These are phyloP conservation scores for Dynastes tityus DNA, from an alignment of 2,888 invertebrate species.

Conservation along the genomic window DNA sequence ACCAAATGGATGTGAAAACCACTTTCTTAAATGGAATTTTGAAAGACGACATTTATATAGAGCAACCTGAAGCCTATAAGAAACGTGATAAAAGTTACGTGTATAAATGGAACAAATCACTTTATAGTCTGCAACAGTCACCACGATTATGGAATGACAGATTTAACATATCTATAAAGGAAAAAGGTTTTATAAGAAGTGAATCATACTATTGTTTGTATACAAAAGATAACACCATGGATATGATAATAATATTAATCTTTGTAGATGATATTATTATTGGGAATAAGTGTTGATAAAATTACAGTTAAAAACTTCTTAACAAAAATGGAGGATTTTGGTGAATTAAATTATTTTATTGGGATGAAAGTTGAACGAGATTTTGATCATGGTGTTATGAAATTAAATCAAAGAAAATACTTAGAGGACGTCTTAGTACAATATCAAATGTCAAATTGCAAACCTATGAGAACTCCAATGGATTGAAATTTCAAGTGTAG, in stretches of 20 bases:
- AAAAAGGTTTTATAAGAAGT: no score
- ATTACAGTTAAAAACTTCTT: background rate
- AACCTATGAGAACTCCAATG: no score
- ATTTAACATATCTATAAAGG: no score
- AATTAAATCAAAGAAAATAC: constrained; percentile 23
- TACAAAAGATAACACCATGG: no score
- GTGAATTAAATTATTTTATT: background rate
- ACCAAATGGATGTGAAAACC: constrained; percentile 12
- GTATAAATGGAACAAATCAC: background rate
- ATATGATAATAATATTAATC: constrained; percentile 1
- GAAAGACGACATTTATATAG: background rate
- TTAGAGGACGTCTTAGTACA: no score
- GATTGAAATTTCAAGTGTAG: no score
- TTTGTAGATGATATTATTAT: constrained; percentile 29
- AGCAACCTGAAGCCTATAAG: constrained; percentile 14
- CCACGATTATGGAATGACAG: no score
- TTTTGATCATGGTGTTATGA: background rate
- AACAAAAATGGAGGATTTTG: constrained; percentile 2
- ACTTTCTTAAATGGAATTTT: constrained; percentile 10
- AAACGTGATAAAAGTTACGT: background rate
- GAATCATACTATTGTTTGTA: no score
- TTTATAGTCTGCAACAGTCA: no score
- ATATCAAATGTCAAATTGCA: no score
- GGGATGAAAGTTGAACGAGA: constrained; percentile 10
- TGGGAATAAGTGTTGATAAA: background rate